Evolutionary conservation across 2,888 invertebrate species (phyloP).

Genomic region (Danaus chrysippus): DNA sequence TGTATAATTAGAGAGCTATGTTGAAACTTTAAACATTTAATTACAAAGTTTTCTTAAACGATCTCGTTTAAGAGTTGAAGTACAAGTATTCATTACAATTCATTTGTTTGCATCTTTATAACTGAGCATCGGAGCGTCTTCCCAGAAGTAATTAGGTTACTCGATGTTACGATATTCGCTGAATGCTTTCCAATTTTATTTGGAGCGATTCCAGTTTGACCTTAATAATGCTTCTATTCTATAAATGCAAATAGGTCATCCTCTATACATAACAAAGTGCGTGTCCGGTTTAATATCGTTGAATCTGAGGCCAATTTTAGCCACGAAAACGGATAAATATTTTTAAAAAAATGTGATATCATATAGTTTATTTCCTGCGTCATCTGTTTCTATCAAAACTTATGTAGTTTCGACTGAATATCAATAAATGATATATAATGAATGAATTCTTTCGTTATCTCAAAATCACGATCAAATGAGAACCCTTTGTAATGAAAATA

Average conservation of each 20-base stretch:
- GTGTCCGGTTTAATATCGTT: conserved; percentile 11
- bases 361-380: too few species aligned
- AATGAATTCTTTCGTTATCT: conserved; percentile 27
- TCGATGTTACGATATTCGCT: conserved; percentile 24
- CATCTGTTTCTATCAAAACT: background rate
- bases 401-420: conserved; percentile 5
- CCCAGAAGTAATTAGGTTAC: conserved; percentile 27
- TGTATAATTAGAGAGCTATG: too few species aligned
- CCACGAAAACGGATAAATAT: too few species aligned
- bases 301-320: background rate
- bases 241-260: conserved; percentile 32
- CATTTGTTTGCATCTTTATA: conserved; percentile 23
- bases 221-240: conserved; percentile 30
- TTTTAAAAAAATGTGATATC: too few species aligned
- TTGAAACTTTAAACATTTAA: too few species aligned
- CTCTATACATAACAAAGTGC: conserved; percentile 22
- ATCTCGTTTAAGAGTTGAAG: background rate
- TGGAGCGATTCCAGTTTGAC: conserved; percentile 32
- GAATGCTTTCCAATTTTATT: conserved; percentile 29
- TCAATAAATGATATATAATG: conserved; percentile 23
- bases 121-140: conserved; percentile 20
- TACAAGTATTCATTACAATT: conserved; percentile 7
- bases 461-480: conserved; percentile 30
- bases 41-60: too few species aligned
- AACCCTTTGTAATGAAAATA: conserved; percentile 34